Conservation (phyloP, 1,140 invertebrate species). For the Latrodectus geometricus region DNA sequence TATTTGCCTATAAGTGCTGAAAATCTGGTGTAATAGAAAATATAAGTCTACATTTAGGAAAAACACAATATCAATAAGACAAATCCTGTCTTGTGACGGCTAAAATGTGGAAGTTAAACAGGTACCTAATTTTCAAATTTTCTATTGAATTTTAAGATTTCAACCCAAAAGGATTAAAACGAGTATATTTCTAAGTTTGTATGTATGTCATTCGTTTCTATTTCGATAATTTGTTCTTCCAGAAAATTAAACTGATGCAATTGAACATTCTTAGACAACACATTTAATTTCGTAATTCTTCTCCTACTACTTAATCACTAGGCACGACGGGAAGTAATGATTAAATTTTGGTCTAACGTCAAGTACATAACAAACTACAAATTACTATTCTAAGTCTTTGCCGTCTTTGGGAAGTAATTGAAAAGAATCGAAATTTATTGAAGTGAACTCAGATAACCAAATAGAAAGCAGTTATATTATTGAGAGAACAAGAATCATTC, state of each 20-base stretch:
- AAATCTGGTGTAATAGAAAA: too few species aligned
- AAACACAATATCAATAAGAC: too few species aligned
- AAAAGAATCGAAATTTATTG: conserved; percentile 41
- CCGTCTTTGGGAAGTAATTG: conserved; percentile 13
- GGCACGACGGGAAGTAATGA: neutral
- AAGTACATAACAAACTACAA: conserved; percentile 20
- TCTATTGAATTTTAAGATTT: too few species aligned
- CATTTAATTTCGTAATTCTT: conserved; percentile 24
- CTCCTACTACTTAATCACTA: conserved; percentile 20
- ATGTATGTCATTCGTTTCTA: neutral
- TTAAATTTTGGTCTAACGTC: conserved; percentile 28
- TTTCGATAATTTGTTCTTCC: neutral
- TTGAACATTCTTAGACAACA: neutral
- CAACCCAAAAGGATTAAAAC: too few species aligned
- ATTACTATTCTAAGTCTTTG: conserved; percentile 3
- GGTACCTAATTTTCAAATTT: too few species aligned
- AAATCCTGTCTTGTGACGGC: too few species aligned
- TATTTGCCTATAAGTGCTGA: too few species aligned
- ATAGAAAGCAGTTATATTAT: neutral
- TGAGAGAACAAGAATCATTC: neutral
- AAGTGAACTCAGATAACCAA: conserved; percentile 19
- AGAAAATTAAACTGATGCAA: neutral
- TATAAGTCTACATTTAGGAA: too few species aligned
- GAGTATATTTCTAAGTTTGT: too few species aligned
- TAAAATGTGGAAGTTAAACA: too few species aligned